Percentiles rank a stretch among this genome's conserved stretches.
Evolutionary conservation across 2,113 vertebrate species (phyloP).

Genomic region (Circaetus gallicus): DNA sequence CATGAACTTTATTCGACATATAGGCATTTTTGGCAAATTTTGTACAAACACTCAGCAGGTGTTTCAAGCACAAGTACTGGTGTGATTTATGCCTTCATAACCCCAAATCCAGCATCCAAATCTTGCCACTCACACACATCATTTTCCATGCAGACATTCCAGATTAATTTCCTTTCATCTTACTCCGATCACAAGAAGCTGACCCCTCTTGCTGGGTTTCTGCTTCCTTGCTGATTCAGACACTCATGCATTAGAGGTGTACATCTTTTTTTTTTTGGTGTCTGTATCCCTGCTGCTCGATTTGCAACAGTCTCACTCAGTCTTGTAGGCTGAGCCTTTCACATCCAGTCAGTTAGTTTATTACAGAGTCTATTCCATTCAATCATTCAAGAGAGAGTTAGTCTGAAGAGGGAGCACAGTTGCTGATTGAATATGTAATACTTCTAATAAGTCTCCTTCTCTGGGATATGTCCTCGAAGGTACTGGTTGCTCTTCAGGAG

Average conservation of each 20-base stretch:
- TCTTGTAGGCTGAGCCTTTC: constrained; percentile 51
- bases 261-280: background rate
- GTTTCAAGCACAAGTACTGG: constrained; percentile 67
- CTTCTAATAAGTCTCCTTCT: constrained; percentile 53
- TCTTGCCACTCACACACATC: background rate
- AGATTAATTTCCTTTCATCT: constrained; percentile 24
- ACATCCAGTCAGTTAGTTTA: constrained; percentile 29
- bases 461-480: constrained; percentile 42
- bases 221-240: constrained; percentile 3
- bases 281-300: constrained; percentile 27
- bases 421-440: constrained; percentile 15
- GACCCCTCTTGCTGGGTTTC: background rate
- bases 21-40: constrained; percentile 40
- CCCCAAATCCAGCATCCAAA: constrained; percentile 23
- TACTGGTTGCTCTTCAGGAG: constrained; percentile 61
- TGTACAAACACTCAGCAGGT: constrained; percentile 17
- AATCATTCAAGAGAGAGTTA: constrained; percentile 18
- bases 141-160: constrained; percentile 25
- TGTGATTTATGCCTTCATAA: constrained; percentile 54
- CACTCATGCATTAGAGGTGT: background rate
- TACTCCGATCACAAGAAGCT: background rate
- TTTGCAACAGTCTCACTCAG: constrained; percentile 39
- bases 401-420: constrained; percentile 32
- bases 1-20: background rate
- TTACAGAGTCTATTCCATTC: constrained; percentile 27